Evolutionary conservation across 2,888 invertebrate species (phyloP), one percentile per base, ranked within the genome.

Genomic region (Halictus ligatus): DNA sequence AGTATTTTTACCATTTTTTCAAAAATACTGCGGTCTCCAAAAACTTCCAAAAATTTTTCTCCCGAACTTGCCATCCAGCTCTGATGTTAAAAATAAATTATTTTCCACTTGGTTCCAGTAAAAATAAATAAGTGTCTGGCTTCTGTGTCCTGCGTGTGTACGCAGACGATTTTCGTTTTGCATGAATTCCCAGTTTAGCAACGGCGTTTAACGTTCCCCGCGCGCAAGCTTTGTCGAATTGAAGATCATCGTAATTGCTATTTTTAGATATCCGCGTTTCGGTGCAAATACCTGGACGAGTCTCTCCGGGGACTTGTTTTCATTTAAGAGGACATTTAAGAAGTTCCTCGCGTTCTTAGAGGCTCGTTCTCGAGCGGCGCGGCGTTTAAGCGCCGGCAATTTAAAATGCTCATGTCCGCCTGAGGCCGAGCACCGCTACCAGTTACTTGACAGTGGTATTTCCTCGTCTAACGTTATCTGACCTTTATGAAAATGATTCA

Each of bases 321-420:
- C 83, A 82, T 80, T 74, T 69, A 80, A 73, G 80, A 78, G 78
- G 82, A 84, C 88, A 86, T 89, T 89, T 89, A 81, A 86, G 87
- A 83, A 88, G 86, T 84, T 48, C 54, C 60, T 75, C 54, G 46
- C 88, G 88, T 79, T 84, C 88, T 75, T 77, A 60, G 82, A 79
- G 73, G 74, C 71, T 82, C 76, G 80, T 87, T 77, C 35, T 50
- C 77, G 21, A 78, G 60, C 81, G 54, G 21, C 10, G 54, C n/a
- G 10, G n/a, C 83, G 50, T 81, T 86, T 78, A 81, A 69, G 80
- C 75, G 84, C 64, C 48, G 77, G 79, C 72, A 72, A 84, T 84
- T 84, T 81, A 73, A 81, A 78, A 79, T 82, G 67, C 79, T 25
- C 46, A 74, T 67, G 50, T 67, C 80, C 69, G 67, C 81, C 54